These are phyloP conservation scores for Drosophila emarginata DNA, from an alignment of 2,888 invertebrate genomes.

Conservation along the genomic window DNA sequence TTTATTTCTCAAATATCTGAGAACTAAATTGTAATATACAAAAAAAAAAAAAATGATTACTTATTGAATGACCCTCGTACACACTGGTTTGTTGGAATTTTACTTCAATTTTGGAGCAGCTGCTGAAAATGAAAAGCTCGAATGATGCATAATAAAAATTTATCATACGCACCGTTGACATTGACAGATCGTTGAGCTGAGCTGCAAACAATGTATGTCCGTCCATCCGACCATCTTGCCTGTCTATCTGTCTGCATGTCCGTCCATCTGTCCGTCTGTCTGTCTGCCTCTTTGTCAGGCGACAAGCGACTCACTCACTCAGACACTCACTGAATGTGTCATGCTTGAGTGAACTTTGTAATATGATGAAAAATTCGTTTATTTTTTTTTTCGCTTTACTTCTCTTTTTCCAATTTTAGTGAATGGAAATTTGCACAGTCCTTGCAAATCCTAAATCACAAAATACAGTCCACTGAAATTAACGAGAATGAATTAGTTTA, in stretches of 20 bases:
- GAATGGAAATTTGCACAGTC: slow-evolving; percentile 15
- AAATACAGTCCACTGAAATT: too few relatives aligned
- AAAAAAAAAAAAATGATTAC: too few relatives aligned
- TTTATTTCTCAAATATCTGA: too few relatives aligned
- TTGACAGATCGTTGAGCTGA: slow-evolving; percentile 71
- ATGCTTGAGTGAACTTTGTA: slow-evolving; percentile 65
- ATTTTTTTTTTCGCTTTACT: neutral
- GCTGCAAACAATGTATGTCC: slow-evolving; percentile 25
- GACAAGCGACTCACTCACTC: slow-evolving; percentile 15
- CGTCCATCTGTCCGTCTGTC: neutral
- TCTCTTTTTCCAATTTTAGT: slow-evolving; percentile 19
- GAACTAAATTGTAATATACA: too few relatives aligned
- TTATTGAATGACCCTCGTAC: neutral
- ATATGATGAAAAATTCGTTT: slow-evolving; percentile 54
- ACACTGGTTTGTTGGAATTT: neutral
- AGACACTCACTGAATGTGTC: slow-evolving; percentile 48
- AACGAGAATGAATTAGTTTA: too few relatives aligned
- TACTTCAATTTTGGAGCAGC: slow-evolving; percentile 13
- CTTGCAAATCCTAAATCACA: too few relatives aligned
- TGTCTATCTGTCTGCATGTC: neutral
- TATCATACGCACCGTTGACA: slow-evolving; percentile 78
- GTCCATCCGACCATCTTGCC: neutral
- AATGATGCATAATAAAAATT: slow-evolving; percentile 64
- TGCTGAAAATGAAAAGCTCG: slow-evolving; percentile 20
- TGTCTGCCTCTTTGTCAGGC: slow-evolving; percentile 17